Evolutionary conservation across 2,113 vertebrate genomes (phyloP).

Genomic region (Ochotona curzoniae): DNA sequence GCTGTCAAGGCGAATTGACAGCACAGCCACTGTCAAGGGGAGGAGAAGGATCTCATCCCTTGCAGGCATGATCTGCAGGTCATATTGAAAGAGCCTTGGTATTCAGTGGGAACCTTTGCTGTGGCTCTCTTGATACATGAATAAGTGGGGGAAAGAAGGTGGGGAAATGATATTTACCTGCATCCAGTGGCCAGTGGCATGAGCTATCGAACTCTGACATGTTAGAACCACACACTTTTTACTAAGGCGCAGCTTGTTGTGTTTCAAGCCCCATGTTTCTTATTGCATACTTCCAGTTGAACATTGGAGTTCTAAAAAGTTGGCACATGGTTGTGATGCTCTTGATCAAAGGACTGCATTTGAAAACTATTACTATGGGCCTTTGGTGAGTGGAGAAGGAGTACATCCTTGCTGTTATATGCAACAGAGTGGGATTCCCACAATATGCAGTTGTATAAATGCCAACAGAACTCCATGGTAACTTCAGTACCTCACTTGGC

Average conservation of each 20-base stretch:
- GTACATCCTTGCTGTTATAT: neutral
- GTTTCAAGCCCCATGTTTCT: neutral
- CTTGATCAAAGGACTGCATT: neutral
- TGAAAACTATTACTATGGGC: neutral
- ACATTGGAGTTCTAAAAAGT: neutral
- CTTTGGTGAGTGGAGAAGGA: neutral
- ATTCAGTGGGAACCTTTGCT: neutral
- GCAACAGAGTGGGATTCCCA: neutral
- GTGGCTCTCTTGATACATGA: neutral
- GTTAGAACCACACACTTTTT: conserved; percentile 3
- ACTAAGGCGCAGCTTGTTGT: neutral
- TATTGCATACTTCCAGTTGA: neutral
- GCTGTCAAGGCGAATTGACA: neutral
- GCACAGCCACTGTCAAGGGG: neutral
- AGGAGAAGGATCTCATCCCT: neutral
- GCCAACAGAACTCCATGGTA: neutral
- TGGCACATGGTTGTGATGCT: neutral
- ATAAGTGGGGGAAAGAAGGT: neutral
- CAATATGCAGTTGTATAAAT: neutral
- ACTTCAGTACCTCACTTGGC: neutral
- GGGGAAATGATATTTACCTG: neutral
- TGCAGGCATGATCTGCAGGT: neutral
- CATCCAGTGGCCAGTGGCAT: neutral
- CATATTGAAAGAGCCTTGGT: neutral
- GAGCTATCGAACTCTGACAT: neutral